phyloP scores from a whole-genome alignment of 2,888 invertebrate genomes.

The Fragum whitleyi region DNA sequence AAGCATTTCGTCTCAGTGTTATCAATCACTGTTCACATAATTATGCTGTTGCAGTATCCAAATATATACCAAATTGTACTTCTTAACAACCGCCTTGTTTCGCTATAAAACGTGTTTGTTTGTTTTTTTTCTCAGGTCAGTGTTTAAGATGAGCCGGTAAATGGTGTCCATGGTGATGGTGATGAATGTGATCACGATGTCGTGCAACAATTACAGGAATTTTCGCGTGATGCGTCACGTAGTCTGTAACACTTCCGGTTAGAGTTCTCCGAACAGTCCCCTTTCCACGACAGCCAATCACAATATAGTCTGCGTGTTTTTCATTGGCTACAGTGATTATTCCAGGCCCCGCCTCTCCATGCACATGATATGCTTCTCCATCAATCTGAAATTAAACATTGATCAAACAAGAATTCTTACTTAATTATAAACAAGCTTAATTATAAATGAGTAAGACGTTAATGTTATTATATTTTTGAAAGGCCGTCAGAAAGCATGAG shows the following conservation, averaged over 20 bases:
- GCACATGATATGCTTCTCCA: constrained; percentile 32
- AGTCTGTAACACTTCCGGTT: constrained; percentile 63
- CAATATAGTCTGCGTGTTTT: constrained; percentile 53
- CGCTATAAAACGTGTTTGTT: too few species aligned
- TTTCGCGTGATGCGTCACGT: constrained; percentile 48
- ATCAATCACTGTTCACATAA: too few species aligned
- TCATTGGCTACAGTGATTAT: constrained; percentile 44
- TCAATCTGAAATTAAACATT: constrained; percentile 68
- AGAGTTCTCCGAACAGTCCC: constrained; percentile 52
- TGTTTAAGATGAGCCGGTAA: constrained; percentile 23
- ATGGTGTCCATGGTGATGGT: constrained; percentile 48
- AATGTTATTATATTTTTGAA: too few species aligned
- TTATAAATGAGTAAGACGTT: too few species aligned
- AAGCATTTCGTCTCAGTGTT: too few species aligned
- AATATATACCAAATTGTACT: too few species aligned
- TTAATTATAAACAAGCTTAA: too few species aligned
- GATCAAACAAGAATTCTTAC: neutral
- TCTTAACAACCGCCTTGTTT: too few species aligned
- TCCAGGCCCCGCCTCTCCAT: constrained; percentile 56
- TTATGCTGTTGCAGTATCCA: too few species aligned
- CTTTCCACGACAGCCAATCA: constrained; percentile 61
- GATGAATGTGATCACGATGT: constrained; percentile 56
- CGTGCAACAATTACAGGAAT: constrained; percentile 55
- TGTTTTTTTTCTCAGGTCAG: too few species aligned
- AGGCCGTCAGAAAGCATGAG: too few species aligned